Base-by-base conservation (phyloP, 2,888 invertebrate species). In the Phyllotreta cruciferae region DNA sequence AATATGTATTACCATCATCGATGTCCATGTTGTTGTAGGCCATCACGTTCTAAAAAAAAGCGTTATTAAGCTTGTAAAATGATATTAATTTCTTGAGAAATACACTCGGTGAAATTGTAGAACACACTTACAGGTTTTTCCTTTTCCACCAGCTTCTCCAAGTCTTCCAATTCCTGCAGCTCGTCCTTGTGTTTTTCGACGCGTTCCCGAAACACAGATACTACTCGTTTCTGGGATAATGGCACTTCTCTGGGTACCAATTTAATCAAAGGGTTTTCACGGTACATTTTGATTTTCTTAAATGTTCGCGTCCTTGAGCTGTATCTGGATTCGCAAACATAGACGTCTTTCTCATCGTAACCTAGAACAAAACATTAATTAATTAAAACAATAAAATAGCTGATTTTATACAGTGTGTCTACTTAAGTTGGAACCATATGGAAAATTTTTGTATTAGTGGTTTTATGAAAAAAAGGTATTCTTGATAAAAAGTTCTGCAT, bases 321-420 rank as follows among this genome's bases (percentile, higher is more conserved):
- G 82, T 99, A 99, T 4, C 96, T 87, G 11, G 94, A 96, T 82
- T 99, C 98, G 80, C 98, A 98, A 0, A 98, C 97, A 77, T 92
- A 99, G 0, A 98, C 91, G 81, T 99, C 97, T 76, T 94, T 94
- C 67, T 96, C 95, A 0, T 89, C 86, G 75, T 93, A 92, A 13
- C 91, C 90, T 86, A 57, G 10, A 70, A 70, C 47, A 38, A 58
- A 41, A 56, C n/a, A 54, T 4, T 47, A 9, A 8, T 13, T 24
- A 14, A 24, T 56, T 9, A 7, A 41, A 56, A 44, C 44, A 45
- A n/a, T 41, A n/a, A 41, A 41, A n/a, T n/a, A 41, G 41, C 1
- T 41, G 10, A 41, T 9, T 41, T 41, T 7, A 6, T 7, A 38
- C 38, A 7, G 38, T 7, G 6, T 7, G 38, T n/a, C n/a, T n/a